Percentiles rank a stretch among this genome's conserved stretches.
phyloP scores from a whole-genome alignment of 2,797 vertebrate species.

The Sebastes hubbsi region DNA sequence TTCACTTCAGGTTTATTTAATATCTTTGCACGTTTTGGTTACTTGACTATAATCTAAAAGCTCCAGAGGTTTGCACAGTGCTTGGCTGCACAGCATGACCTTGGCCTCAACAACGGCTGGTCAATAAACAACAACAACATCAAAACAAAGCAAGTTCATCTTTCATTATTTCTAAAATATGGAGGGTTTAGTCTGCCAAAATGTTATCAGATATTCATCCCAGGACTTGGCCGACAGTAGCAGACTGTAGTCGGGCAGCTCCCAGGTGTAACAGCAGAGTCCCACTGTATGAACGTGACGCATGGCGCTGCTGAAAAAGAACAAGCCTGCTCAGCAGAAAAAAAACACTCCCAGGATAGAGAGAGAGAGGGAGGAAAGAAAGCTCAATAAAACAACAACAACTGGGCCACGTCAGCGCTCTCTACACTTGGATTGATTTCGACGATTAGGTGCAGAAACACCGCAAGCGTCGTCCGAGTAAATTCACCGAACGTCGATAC shows the following conservation, averaged over 20 bases:
- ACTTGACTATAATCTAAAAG: neutral
- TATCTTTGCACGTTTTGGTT: neutral
- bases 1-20: neutral
- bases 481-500: neutral
- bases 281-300: conserved; percentile 13
- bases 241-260: conserved; percentile 32
- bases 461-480: neutral
- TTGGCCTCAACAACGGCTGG: neutral
- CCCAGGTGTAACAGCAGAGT: conserved; percentile 28
- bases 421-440: conserved; percentile 22
- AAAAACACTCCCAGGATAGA: conserved; percentile 15
- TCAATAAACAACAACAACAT: neutral
- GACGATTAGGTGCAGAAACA: conserved; percentile 1
- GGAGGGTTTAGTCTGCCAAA: neutral
- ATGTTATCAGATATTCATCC: neutral
- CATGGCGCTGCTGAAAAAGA: conserved; percentile 41
- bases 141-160: neutral
- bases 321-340: conserved; percentile 59
- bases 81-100: neutral
- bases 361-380: neutral
- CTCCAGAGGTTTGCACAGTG: neutral
- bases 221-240: neutral
- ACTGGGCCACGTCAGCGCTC: conserved; percentile 41
- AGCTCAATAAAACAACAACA: conserved; percentile 43
- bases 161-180: neutral